Base-by-base conservation (phyloP, 2,797 vertebrate species). In the Benthosema pterotum region DNA sequence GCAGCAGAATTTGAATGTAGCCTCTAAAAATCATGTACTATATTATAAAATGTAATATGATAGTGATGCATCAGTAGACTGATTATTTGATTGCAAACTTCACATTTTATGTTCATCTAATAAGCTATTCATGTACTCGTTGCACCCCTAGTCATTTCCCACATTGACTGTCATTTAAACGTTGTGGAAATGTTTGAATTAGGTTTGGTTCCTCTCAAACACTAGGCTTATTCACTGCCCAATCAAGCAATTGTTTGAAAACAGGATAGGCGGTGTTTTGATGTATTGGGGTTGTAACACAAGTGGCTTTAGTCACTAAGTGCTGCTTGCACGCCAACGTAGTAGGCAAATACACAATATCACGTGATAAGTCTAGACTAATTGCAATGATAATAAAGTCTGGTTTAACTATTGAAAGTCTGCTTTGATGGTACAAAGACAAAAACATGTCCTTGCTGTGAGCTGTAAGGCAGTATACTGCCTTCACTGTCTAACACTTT, bases 301-400 rank as follows among this genome's bases (percentile, higher is more conserved):
- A 80, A 78, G 74, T 61, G 28, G 79, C 64, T 16, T 54, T 77
- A 48, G 62, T 74, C 65, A 60, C 75, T 42, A 71, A 78, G 76
- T 75, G 64, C 55, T 52, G 77, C 57, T 74, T 47, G 57, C 68
- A 43, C 53, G 48, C 69, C 19, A 0, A 62, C 50, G 45, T 14
- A 57, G 12, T 5, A 6, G 50, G 51, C 53, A 66, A 80, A 85
- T 66, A 60, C 25, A 7, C 19, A 69, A 54, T 42, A 15, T 45
- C 56, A 5, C n/a, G 53, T 25, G 67, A 79, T 76, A 71, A 74
- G 51, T 28, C 18, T 28, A 7, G 57, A 49, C 60, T 50, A 22
- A 55, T 60, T 62, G 57, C 22, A n/a, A 54, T 49, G 74, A 75
- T 76, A 48, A 75, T 76, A 48, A 67, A 60, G 56, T 17, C 15